These are phyloP conservation scores for Morinoia aosen DNA, from an alignment of 2,888 invertebrate genomes.

Conservation along the genomic window DNA sequence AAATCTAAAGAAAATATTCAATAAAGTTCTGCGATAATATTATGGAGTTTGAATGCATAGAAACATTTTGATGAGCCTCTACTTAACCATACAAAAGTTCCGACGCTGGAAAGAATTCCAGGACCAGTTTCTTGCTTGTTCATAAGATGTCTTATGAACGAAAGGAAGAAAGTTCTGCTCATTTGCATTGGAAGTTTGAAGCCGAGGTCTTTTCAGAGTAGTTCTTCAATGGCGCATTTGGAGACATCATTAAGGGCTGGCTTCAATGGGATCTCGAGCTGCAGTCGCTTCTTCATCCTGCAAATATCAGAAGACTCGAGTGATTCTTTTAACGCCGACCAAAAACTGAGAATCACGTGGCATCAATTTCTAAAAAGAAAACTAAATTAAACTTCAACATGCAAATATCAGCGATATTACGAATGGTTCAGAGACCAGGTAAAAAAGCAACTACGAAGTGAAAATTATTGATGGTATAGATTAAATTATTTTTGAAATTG, in stretches of 20 bases:
- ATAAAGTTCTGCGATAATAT: not conserved
- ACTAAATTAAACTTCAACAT: too few species aligned
- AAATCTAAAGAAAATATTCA: not conserved
- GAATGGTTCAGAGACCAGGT: too few species aligned
- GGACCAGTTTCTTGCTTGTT: constrained; percentile 12
- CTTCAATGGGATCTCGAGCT: not conserved
- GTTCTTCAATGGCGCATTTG: constrained; percentile 24
- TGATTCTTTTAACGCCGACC: not conserved
- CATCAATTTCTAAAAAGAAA: too few species aligned
- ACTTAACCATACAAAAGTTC: not conserved
- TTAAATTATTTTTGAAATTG: not conserved
- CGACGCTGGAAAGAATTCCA: not conserved
- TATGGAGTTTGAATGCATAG: not conserved
- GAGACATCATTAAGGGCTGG: not conserved
- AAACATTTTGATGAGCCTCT: not conserved
- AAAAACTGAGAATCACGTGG: too few species aligned
- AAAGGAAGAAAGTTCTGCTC: not conserved
- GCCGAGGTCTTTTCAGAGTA: constrained; percentile 10
- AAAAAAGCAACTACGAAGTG: not conserved
- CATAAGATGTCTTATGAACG: constrained; percentile 1
- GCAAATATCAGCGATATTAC: too few species aligned
- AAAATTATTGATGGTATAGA: not conserved
- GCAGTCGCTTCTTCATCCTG: not conserved
- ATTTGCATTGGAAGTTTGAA: constrained; percentile 16
- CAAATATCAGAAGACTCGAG: not conserved